A percentile compares a stretch with the other conserved stretches of the same genome.
phyloP scores from a whole-genome alignment of 2,113 vertebrate genomes.

The Lonchura striata region DNA sequence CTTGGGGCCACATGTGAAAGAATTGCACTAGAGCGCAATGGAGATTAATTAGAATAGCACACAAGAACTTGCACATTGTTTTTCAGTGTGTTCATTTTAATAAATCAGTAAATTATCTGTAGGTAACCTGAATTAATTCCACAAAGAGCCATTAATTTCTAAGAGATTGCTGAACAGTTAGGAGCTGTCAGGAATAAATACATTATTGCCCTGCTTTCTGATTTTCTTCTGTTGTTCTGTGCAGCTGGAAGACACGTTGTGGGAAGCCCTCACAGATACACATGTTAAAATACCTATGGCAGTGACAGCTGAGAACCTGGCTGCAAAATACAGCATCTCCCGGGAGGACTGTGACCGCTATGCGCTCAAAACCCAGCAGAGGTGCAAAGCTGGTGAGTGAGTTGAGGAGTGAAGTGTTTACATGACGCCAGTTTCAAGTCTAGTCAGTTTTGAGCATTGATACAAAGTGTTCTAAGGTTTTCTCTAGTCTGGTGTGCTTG shows the following conservation, averaged over 20 bases:
- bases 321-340: slow-evolving; percentile 82
- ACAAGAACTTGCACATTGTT: not conserved
- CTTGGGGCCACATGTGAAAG: not conserved
- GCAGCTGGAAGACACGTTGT: slow-evolving; percentile 91
- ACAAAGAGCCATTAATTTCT: not conserved
- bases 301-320: slow-evolving; percentile 94
- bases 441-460: not conserved
- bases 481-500: not conserved
- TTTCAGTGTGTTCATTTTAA: not conserved
- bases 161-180: not conserved
- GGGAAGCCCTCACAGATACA: slow-evolving; percentile 85
- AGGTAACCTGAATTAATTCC: not conserved
- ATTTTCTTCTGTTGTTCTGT: not conserved
- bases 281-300: slow-evolving; percentile 89
- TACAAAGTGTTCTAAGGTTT: not conserved
- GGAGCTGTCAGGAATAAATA: not conserved
- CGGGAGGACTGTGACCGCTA: slow-evolving; percentile 89
- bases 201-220: not conserved
- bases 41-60: not conserved
- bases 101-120: not conserved
- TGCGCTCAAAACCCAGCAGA: slow-evolving; percentile 86
- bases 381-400: slow-evolving; percentile 89
- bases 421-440: accelerated
- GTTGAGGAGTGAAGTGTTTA: accelerated
- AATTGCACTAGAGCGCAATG: accelerated